phyloP scores from a whole-genome alignment of 2,888 invertebrate genomes.

The Drosophila macrothrix region DNA sequence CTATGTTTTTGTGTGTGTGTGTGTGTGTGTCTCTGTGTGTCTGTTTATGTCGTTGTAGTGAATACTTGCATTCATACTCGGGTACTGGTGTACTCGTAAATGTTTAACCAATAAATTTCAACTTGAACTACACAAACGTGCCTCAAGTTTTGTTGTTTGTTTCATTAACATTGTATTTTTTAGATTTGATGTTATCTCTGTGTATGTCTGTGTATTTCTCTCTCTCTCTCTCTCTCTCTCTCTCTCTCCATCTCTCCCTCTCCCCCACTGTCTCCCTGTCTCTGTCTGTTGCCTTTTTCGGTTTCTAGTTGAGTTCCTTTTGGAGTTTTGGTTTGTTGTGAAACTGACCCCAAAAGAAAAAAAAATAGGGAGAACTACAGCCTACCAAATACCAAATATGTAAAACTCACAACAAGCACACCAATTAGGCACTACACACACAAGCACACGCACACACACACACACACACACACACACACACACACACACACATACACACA shows the following conservation, averaged over 20 bases:
- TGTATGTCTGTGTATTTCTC: slow-evolving; percentile 12
- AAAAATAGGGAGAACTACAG: background rate
- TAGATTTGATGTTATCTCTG: slow-evolving; percentile 25
- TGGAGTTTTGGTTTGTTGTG: slow-evolving; percentile 16
- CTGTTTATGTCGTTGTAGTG: slow-evolving; percentile 36
- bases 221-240: background rate
- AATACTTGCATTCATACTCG: slow-evolving; percentile 16
- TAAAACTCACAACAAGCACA: slow-evolving; percentile 34
- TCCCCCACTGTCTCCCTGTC: background rate
- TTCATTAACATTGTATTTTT: slow-evolving; percentile 7
- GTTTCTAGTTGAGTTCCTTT: slow-evolving; percentile 15
- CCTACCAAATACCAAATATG: slow-evolving; percentile 7
- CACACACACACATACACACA: slow-evolving; percentile 12
- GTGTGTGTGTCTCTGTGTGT: slow-evolving; percentile 23
- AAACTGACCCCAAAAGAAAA: slow-evolving; percentile 28
- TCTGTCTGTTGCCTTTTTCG: slow-evolving; percentile 10
- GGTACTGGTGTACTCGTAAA: slow-evolving; percentile 28
- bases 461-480: slow-evolving; percentile 18
- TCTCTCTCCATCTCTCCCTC: background rate
- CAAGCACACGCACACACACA: slow-evolving; percentile 21
- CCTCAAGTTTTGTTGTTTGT: slow-evolving; percentile 25
- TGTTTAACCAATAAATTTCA: slow-evolving; percentile 51
- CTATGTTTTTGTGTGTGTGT: background rate
- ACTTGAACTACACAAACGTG: slow-evolving; percentile 38
- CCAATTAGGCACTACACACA: slow-evolving; percentile 50